These are phyloP conservation scores for Megaustenia siamemsis DNA, from an alignment of 2,888 invertebrate species.

Conservation along the genomic window DNA sequence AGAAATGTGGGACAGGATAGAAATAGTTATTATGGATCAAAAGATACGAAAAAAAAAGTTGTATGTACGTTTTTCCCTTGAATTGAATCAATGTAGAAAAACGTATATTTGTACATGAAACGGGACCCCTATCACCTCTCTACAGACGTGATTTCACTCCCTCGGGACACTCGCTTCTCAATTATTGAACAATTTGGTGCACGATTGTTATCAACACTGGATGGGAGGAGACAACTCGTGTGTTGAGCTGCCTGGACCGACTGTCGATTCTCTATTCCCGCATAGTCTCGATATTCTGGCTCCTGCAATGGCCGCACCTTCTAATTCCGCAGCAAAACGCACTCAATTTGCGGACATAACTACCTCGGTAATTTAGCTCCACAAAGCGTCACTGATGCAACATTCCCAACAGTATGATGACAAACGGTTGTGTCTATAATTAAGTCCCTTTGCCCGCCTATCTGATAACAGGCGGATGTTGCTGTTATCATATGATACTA, in stretches of 20 bases:
- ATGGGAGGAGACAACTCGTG: neutral
- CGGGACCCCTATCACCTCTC: no score
- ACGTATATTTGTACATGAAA: no score
- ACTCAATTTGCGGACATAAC: constrained; percentile 27
- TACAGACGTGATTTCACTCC: neutral
- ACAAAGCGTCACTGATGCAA: constrained; percentile 13
- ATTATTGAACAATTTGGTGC: neutral
- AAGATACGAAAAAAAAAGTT: no score
- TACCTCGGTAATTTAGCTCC: constrained; percentile 5
- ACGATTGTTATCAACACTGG: neutral
- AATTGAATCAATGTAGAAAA: no score
- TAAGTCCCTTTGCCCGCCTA: constrained; percentile 9
- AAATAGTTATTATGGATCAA: no score
- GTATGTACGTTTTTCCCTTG: no score
- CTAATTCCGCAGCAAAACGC: neutral
- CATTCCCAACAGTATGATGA: neutral
- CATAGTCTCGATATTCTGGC: neutral
- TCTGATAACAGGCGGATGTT: neutral
- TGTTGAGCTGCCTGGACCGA: neutral
- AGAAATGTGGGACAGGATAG: no score
- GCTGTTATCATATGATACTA: neutral
- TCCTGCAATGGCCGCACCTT: neutral
- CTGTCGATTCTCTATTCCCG: neutral
- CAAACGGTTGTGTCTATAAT: constrained; percentile 26
- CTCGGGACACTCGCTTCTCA: neutral